phyloP scores from a whole-genome alignment of 2,113 vertebrate species.

The Heliornis fulica region DNA sequence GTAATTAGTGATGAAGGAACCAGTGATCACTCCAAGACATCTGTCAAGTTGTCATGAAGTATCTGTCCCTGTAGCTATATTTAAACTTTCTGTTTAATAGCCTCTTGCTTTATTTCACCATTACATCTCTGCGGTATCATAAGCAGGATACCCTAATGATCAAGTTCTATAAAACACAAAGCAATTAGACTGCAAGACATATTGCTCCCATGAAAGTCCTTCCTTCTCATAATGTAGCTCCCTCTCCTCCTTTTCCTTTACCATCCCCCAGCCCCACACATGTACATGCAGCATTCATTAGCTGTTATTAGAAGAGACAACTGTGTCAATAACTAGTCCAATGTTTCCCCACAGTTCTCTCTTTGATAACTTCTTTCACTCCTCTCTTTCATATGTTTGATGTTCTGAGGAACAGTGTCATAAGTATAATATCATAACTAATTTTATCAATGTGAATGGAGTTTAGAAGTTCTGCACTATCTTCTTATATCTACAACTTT shows the following conservation, averaged over 20 bases:
- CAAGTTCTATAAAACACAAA: constrained; percentile 78
- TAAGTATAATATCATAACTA: background rate
- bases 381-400: background rate
- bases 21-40: constrained; percentile 81
- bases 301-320: constrained; percentile 3
- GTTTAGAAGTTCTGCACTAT: background rate
- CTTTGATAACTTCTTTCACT: background rate
- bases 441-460: background rate
- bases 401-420: background rate
- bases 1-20: constrained; percentile 85
- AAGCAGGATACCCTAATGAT: constrained; percentile 81
- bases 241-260: background rate
- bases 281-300: background rate
- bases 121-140: constrained; percentile 76
- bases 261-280: background rate
- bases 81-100: constrained; percentile 87
- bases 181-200: constrained; percentile 78
- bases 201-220: constrained; percentile 72
- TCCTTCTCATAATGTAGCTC: constrained; percentile 43
- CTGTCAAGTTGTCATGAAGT: constrained; percentile 85
- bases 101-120: constrained; percentile 81
- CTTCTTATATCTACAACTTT: background rate
- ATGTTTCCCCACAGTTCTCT: background rate
- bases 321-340: constrained; percentile 39
- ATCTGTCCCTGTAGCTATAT: constrained; percentile 84